phyloP scores from a whole-genome alignment of 1,140 invertebrate genomes.

The Bicyclus anynana region DNA sequence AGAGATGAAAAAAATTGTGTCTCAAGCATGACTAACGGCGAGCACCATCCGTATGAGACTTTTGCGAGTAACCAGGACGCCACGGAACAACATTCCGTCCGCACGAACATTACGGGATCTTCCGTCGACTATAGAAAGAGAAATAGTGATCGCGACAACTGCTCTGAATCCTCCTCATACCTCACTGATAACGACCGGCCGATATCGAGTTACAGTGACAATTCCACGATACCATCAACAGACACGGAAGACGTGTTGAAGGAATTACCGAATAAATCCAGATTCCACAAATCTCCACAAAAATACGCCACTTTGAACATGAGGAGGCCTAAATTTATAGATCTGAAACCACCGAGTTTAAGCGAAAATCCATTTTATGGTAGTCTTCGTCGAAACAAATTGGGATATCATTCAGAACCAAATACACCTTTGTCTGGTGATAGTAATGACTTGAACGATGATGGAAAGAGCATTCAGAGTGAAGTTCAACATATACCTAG shows the following conservation, averaged over 20 bases:
- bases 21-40: slow-evolving; percentile 57
- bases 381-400: slow-evolving; percentile 66
- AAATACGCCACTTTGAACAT: slow-evolving; percentile 73
- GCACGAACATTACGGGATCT: slow-evolving; percentile 59
- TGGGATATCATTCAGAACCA: slow-evolving; percentile 73
- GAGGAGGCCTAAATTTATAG: slow-evolving; percentile 72
- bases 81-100: slow-evolving; percentile 65
- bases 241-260: slow-evolving; percentile 72
- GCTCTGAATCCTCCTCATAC: slow-evolving; percentile 70
- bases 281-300: slow-evolving; percentile 72
- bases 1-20: slow-evolving; percentile 51
- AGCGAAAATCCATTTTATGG: slow-evolving; percentile 66
- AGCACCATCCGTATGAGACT: slow-evolving; percentile 53
- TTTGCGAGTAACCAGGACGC: slow-evolving; percentile 54
- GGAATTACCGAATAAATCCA: slow-evolving; percentile 70
- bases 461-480: slow-evolving; percentile 45
- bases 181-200: slow-evolving; percentile 70
- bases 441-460: slow-evolving; percentile 42
- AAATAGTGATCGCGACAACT: slow-evolving; percentile 70
- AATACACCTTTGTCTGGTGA: slow-evolving; percentile 65
- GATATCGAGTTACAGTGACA: slow-evolving; percentile 72
- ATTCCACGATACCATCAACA: slow-evolving; percentile 73
- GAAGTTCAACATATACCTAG: slow-evolving; percentile 63
- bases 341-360: slow-evolving; percentile 50
- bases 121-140: slow-evolving; percentile 65